These are phyloP conservation scores for Chinchilla lanigera DNA, from an alignment of 2,113 vertebrate genomes.

Conservation along the genomic window DNA sequence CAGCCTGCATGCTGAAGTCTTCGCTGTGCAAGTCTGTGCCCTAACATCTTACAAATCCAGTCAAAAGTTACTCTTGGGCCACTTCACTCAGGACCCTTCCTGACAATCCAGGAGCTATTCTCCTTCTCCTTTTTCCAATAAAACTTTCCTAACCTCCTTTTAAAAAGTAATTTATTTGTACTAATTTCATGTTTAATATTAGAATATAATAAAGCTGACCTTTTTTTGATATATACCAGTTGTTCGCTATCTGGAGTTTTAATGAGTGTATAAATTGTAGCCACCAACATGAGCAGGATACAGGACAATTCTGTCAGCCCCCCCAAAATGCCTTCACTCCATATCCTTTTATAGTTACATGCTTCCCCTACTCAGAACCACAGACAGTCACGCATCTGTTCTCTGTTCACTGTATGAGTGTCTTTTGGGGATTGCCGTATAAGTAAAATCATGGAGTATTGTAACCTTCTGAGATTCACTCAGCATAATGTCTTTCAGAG, in stretches of 20 bases:
- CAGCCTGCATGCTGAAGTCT: neutral
- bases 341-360: neutral
- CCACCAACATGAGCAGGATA: neutral
- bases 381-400: neutral
- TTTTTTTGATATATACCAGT: neutral
- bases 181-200: conserved; percentile 35
- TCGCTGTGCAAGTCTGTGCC: neutral
- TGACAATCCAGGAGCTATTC: neutral
- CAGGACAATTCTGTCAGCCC: neutral
- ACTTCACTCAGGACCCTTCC: neutral
- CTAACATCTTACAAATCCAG: conserved; percentile 23
- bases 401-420: neutral
- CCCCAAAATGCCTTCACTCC: neutral
- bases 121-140: neutral
- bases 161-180: neutral
- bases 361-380: neutral
- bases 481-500: neutral
- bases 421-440: neutral
- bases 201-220: neutral
- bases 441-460: neutral
- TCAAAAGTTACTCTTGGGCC: neutral
- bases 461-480: neutral
- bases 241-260: neutral
- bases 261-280: neutral
- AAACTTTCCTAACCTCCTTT: neutral